Evolutionary conservation across 2,797 vertebrate genomes (phyloP), one percentile per base, ranked within the genome.

Genomic region (Pipistrellus pipistrellus): DNA sequence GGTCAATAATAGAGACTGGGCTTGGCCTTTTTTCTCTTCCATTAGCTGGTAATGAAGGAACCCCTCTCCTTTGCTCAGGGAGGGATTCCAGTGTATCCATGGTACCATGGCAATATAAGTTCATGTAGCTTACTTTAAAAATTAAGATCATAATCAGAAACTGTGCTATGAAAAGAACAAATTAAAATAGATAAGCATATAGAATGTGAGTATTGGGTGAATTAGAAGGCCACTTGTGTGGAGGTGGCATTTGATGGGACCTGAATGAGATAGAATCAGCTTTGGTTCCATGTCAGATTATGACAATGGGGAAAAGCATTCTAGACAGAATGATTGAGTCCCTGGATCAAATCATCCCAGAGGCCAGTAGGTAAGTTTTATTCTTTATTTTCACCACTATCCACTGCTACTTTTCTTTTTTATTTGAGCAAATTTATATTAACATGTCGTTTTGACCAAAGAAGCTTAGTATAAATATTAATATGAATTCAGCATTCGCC

Each of bases 91-190:
- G 1, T 46, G 4, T 25, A 48, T 23, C 64, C 21, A 30, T 1
- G 8, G 9, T 62, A 83, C 23, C 2, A 12, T 1, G 8, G 25
- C 12, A 8, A 32, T 59, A 23, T 41, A 57, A 71, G 23, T 41
- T 41, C 12, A 69, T 73, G 10, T 0, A 41, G 48, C 9, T 72
- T 55, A 46, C 68, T 77, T 91, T 59, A 62, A 85, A 85, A 76
- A 59, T 88, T 85, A 77, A 85, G 6, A 81, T 64, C 25, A 75
- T 32, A 30, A 30, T 68, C 25, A 88, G 20, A 93, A 93, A 93
- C 15, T 85, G 53, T 90, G 14, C 41, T 68, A 38, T 5, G 9
- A 78, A 81, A 93, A 88, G 14, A 51, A 25, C 25, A 32, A 78
- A 72, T 68, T 5, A 71, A 8, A 62, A 55, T 53, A 55, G 48